Base-by-base conservation (phyloP, 2,113 vertebrate genomes). In the Fulmarus glacialis region DNA sequence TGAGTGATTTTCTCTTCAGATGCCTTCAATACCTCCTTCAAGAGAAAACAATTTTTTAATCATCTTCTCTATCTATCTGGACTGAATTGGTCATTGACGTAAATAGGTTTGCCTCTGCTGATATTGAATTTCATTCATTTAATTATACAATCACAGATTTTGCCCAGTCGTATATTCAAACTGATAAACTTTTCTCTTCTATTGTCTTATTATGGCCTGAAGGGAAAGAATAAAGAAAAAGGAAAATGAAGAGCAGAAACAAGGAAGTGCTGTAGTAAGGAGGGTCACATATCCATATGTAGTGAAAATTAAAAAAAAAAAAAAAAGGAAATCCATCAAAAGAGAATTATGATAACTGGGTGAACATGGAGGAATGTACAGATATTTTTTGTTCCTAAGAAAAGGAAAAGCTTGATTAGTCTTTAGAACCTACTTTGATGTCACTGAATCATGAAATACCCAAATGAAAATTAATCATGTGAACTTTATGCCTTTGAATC, bases 141-240 rank as follows among this genome's bases (percentile, higher is more conserved):
- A 22, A 21, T 72, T n/a, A 4, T 58, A 20, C 17, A 79, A 8
- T 21, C 6, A 26, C 3, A 24, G 3, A 45, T 67, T 71, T 59
- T 92, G 4, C 36, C 36, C 6, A 1, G 0, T 50, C 2, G 0
- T 36, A 6, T 17, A 20, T 30, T 72, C 5, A 40, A 40, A 56
- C 1, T 36, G 8, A 23, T 36, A 47, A 87, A 15, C 0, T 62
- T 89, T 55, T 82, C 2, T 59, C 20, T 81, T 20, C 21, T 73
- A 4, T 22, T 68, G 18, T 48, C 36, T 77, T 73, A 18, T 38
- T 30, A 34, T 19, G 10, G 2, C 20, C 15, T 66, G 21, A 24
- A 66, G 6, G 3, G 7, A 50, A 19, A 34, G 8, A 82, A n/a
- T 34, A 56, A 77, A 59, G 18, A 12, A 52, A 67, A 68, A 14